Percentiles rank a stretch among this genome's conserved stretches.
Evolutionary conservation across 2,797 vertebrate species (phyloP).

Genomic region (Simalia tracyae): DNA sequence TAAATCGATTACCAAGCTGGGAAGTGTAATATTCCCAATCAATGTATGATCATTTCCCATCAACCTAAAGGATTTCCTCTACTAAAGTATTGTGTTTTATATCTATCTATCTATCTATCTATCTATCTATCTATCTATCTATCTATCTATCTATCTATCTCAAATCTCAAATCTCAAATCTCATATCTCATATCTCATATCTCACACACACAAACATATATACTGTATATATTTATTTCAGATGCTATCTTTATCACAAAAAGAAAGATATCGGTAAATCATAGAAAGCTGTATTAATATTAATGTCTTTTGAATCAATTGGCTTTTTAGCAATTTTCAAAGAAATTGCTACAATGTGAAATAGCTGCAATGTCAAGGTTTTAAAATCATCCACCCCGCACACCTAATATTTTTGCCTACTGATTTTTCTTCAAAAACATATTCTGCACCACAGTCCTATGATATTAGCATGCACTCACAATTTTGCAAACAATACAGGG

Average conservation of each 20-base stretch:
- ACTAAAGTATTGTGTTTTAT: not conserved
- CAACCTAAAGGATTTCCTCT: not conserved
- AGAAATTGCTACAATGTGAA: constrained; percentile 52
- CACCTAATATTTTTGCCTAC: constrained; percentile 70
- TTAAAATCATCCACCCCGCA: constrained; percentile 65
- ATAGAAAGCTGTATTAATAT: not conserved
- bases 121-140: not conserved
- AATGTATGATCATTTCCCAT: constrained; percentile 25
- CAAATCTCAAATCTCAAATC: no score
- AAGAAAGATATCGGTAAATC: constrained; percentile 50
- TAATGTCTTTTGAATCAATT: constrained; percentile 60
- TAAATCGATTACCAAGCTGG: constrained; percentile 21
- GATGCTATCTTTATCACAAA: constrained; percentile 41
- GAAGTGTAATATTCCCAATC: constrained; percentile 22
- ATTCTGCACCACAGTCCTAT: constrained; percentile 66
- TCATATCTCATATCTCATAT: no score
- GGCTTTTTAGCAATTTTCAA: constrained; percentile 59
- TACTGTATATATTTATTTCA: constrained; percentile 39
- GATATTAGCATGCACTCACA: constrained; percentile 72
- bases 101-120: not conserved
- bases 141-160: not conserved
- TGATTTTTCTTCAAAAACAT: constrained; percentile 56
- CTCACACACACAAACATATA: not conserved
- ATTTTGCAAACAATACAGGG: constrained; percentile 62
- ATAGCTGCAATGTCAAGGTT: constrained; percentile 66